A percentile compares a stretch with the other conserved stretches of the same genome.
Conservation (phyloP, 2,797 vertebrate genomes). For the Lacerta agilis region DNA sequence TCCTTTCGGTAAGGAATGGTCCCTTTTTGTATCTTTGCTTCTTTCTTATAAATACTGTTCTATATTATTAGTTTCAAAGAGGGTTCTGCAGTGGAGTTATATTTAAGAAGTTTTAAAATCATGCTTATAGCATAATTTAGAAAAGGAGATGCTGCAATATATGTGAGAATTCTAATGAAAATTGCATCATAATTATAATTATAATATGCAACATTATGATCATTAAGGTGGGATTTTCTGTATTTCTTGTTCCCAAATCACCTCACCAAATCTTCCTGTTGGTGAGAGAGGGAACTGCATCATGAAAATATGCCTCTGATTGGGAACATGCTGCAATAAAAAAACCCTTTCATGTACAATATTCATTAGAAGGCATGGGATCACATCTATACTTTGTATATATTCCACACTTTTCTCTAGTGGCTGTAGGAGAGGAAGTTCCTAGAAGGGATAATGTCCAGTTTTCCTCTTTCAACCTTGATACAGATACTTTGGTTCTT, state of each 20-base stretch:
- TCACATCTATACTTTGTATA: not conserved
- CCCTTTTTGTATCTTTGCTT: not conserved
- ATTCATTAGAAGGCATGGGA: not conserved
- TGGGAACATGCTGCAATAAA: not conserved
- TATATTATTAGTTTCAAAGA: not conserved
- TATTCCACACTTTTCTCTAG: not conserved
- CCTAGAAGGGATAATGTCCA: not conserved
- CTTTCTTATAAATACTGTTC: slow-evolving; percentile 4
- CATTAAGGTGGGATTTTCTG: not conserved
- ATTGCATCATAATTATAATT: not conserved
- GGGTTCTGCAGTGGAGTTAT: not conserved
- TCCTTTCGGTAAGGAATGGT: slow-evolving; percentile 88
- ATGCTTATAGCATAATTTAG: not conserved
- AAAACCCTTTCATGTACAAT: not conserved
- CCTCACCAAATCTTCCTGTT: not conserved
- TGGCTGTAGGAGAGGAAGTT: not conserved
- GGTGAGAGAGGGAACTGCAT: not conserved
- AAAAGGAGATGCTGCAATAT: not conserved
- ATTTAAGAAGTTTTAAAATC: not conserved
- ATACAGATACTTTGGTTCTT: slow-evolving; percentile 40
- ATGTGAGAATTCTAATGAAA: not conserved
- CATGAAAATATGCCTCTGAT: not conserved
- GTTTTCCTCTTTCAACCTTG: not conserved
- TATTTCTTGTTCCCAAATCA: not conserved
- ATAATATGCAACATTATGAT: not conserved